Evolutionary conservation across 1,140 invertebrate genomes (phyloP), one percentile per base, ranked within the genome.

Genomic region (Meloidogyne floridensis): DNA sequence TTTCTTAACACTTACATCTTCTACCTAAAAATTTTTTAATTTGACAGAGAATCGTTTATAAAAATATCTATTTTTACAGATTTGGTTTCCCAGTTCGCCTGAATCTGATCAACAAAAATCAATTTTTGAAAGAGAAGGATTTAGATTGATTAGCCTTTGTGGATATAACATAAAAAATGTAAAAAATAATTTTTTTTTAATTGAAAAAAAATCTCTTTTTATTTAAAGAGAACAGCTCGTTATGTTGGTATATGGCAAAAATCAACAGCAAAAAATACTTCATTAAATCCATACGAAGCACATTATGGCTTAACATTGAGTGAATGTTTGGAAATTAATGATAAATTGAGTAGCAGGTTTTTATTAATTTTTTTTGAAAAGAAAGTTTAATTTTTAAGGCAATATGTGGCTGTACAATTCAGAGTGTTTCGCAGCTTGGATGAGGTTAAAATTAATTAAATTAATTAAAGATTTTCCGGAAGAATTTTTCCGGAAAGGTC

Each of bases 191-290:
- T 74, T 79, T 56, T 72, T 53, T 78, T 15, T 20, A 32, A 59
- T 59, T 59, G 32, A 32, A 20, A 73, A 47, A 54, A 15, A n/a
- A 13, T 9, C 47, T 42, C 43, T 42, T 20, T 54, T 18, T 32
- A 20, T 15, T 71, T 70, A 76, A 56, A 87, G 72, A 84, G 83
- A 73, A 73, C 75, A 51, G 86, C 86, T 11, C 75, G 86, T 59
- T 89, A 90, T 82, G 83, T 90, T 54, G 88, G 88, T 13, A 83
- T 89, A 5, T 89, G 88, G 88, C 81, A 81, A 73, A 90, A 90
- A 69, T 86, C 86, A 10, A 70, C 81, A 32, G 32, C 83, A 15
- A 71, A 73, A n/a, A 79, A 74, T 20, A 80, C 65, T 59, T 83
- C 87, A n/a, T 7, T 18, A 2, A 3, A n/a, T n/a, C 59, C 59